Base-by-base conservation (phyloP, 2,888 invertebrate genomes). In the Arrhopalites spinosus region DNA sequence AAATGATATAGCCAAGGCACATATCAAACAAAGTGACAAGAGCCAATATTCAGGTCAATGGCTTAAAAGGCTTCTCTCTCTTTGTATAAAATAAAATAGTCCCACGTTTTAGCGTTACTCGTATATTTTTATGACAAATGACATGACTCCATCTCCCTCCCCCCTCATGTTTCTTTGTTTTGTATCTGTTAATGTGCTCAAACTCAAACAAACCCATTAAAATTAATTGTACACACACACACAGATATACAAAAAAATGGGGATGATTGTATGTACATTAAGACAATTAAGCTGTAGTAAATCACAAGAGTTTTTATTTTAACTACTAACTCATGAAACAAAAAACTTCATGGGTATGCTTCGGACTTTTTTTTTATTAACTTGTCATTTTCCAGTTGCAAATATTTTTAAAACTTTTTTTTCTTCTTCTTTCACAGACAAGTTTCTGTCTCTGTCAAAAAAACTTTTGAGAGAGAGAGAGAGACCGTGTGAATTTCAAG, bases 1-100 rank as follows among this genome's bases (percentile, higher is more conserved):
- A n/a, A n/a, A n/a, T n/a, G 61, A 8, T 63, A 61, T 27, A 27
- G 13, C 1, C 11, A 27, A 15, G 3, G 5, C 20, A 50, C 20
- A 50, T 17, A 50, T 3, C 20, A 50, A 20, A 50, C 45, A n/a
- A n/a, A 5, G 61, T 13, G 20, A 56, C 11, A 56, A 7, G 29
- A 29, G 30, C 5, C 5, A 43, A 68, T n/a, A 70, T 70, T 56
- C 70, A 30, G 70, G 70, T 70, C 70, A 70, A 70, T 56, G 70
- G 70, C 70, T 70, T 17, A 29, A 36, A 64, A 64, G 59, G 25
- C 50, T 20, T 2, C 36, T n/a, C 15, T 45, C 8, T 45, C 7
- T 45, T 13, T 56, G 47, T 15, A 45, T 15, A 53, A 17, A 53
- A 5, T 53, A 20, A 17, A 25, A 61, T 23, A 15, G 30, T 70